A percentile compares a stretch with the other conserved stretches of the same genome.
These are phyloP conservation scores for Acanthopagrus latus DNA, from an alignment of 2,797 vertebrate genomes.

Conservation along the genomic window DNA sequence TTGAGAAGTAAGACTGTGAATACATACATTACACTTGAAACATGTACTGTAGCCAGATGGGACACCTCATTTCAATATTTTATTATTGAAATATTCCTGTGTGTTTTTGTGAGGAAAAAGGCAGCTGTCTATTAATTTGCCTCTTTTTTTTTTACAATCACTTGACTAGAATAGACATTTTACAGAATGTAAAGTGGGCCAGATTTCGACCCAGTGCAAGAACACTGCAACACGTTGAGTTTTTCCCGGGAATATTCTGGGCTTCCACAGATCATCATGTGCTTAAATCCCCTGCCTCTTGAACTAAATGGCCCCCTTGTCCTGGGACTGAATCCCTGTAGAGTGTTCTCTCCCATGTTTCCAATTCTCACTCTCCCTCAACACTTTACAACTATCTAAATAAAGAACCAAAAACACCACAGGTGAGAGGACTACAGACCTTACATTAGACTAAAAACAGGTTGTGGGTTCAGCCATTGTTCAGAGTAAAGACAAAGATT, in stretches of 20 bases:
- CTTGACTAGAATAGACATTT: conserved; percentile 9
- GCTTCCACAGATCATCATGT: conserved; percentile 46
- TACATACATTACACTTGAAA: conserved; percentile 11
- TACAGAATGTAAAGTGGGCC: conserved; percentile 10
- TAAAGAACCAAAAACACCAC: conserved; percentile 41
- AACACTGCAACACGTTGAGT: conserved; percentile 8
- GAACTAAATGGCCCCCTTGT: conserved; percentile 50
- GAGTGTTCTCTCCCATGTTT: conserved; percentile 45
- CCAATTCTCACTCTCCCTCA: conserved; percentile 28
- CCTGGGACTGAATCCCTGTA: conserved; percentile 56
- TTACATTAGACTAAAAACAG: not conserved
- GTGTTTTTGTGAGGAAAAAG: conserved; percentile 1
- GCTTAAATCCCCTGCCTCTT: conserved; percentile 49
- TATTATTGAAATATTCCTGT: not conserved
- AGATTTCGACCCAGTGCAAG: not conserved
- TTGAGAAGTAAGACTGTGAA: conserved; percentile 29
- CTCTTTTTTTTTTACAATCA: not conserved
- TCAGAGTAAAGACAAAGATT: not conserved
- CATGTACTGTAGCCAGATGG: not conserved
- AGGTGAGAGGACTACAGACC: conserved; percentile 21
- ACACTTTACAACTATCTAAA: conserved; percentile 43
- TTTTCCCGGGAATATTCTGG: conserved; percentile 11
- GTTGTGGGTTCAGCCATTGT: conserved; percentile 8
- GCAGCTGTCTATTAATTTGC: not conserved
- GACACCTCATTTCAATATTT: not conserved